Evolutionary conservation across 2,888 invertebrate genomes (phyloP).

Genomic region (Epinotia brunnichana): DNA sequence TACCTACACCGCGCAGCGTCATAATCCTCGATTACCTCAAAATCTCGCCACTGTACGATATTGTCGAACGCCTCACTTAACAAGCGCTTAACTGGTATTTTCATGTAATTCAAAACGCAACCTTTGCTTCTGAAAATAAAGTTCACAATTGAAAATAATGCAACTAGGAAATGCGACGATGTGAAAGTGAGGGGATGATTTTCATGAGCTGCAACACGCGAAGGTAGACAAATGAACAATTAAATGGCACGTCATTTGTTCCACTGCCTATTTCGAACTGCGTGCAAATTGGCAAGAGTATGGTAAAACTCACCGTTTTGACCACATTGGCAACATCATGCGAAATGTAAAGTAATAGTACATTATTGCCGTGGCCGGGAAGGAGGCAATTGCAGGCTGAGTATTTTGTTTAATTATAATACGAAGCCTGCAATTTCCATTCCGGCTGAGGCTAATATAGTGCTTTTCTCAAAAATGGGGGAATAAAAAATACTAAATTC

Average conservation of each 20-base stretch:
- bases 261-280: slow-evolving; percentile 9
- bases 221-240: slow-evolving; percentile 32
- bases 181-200: not conserved
- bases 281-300: slow-evolving; percentile 1
- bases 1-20: not conserved
- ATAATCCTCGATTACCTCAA: slow-evolving; percentile 20
- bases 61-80: not conserved
- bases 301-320: not conserved
- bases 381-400: no score
- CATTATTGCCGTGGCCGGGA: no score
- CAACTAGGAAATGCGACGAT: not conserved
- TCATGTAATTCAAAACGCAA: not conserved
- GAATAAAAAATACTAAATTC: no score
- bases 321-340: not conserved
- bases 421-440: no score
- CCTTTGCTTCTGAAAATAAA: not conserved
- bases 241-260: slow-evolving; percentile 29
- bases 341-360: not conserved
- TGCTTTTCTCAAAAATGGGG: no score
- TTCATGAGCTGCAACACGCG: slow-evolving; percentile 23
- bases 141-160: not conserved
- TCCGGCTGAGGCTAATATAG: no score
- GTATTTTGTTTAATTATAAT: no score
- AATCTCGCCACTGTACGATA: slow-evolving; percentile 8
- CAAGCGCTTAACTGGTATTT: not conserved